Conservation (phyloP, 2,797 vertebrate genomes). For the Clamator glandarius region DNA sequence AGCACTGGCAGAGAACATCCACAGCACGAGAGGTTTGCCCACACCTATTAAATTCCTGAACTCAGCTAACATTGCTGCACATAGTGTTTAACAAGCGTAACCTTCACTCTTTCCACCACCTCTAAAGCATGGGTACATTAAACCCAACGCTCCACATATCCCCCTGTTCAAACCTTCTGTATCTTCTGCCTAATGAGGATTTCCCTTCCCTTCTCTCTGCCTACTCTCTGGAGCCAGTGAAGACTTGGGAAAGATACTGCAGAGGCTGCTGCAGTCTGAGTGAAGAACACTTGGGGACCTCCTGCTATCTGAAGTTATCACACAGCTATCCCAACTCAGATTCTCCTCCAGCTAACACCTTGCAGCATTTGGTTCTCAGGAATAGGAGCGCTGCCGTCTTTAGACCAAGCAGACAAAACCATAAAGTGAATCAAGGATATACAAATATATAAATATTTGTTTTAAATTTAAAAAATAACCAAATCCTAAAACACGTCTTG, state of each 20-base stretch:
- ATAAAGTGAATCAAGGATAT: not conserved
- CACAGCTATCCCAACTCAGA: rapidly evolving
- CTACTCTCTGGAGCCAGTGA: not conserved
- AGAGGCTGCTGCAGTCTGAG: not conserved
- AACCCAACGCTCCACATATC: rapidly evolving
- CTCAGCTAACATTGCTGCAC: not conserved
- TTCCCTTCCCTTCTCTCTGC: not conserved
- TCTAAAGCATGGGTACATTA: rapidly evolving
- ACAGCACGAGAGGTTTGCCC: rapidly evolving
- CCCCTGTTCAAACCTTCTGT: not conserved
- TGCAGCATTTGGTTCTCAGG: not conserved
- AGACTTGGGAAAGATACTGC: too few relatives aligned
- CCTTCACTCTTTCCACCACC: not conserved
- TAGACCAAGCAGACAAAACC: not conserved
- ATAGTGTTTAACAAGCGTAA: not conserved
- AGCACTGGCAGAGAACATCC: not conserved
- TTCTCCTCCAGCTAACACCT: not conserved
- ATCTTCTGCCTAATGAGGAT: not conserved
- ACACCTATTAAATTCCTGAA: not conserved
- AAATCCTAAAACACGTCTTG: not conserved
- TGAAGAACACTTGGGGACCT: not conserved
- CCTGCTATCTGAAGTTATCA: not conserved
- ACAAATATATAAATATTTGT: not conserved
- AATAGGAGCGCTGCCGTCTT: not conserved
- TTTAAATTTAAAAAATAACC: not conserved